Percentiles rank a stretch among this genome's conserved stretches.
These are phyloP conservation scores for Goniozus legneri DNA, from an alignment of 1,140 invertebrate species.

Conservation along the genomic window DNA sequence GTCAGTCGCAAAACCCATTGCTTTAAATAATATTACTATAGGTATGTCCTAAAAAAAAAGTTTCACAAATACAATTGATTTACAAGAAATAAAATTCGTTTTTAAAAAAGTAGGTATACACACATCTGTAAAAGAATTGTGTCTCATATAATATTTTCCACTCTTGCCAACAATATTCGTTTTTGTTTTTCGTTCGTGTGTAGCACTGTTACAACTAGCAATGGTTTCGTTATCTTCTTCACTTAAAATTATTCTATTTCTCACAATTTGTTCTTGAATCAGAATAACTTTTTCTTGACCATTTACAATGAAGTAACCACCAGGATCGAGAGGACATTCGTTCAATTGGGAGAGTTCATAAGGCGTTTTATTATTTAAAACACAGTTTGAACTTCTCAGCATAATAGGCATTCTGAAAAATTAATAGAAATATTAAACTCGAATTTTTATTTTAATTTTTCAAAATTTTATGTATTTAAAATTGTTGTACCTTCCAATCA, in stretches of 20 bases:
- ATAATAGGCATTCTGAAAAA: constrained; percentile 99
- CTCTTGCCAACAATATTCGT: constrained; percentile 60
- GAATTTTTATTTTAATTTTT: background rate
- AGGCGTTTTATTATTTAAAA: constrained; percentile 88
- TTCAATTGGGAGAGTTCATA: constrained; percentile 97
- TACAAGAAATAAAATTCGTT: constrained; percentile 23
- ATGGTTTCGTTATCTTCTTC: constrained; percentile 94
- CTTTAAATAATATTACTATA: constrained; percentile 97
- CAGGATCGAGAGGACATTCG: constrained; percentile 98
- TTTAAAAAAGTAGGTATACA: constrained; percentile 30
- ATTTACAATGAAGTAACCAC: constrained; percentile 95
- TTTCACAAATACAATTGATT: constrained; percentile 90
- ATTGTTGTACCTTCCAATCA: constrained; percentile 14
- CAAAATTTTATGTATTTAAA: background rate
- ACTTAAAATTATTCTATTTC: constrained; percentile 93
- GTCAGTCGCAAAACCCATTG: constrained; percentile 96
- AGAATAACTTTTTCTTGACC: constrained; percentile 95
- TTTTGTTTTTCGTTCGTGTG: constrained; percentile 85
- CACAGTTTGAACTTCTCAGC: constrained; percentile 94
- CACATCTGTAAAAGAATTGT: constrained; percentile 93
- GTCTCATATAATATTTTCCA: constrained; percentile 88
- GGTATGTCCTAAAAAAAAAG: constrained; percentile 99
- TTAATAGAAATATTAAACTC: constrained; percentile 32
- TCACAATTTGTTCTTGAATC: constrained; percentile 99
- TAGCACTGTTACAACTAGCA: constrained; percentile 98